phyloP scores from a whole-genome alignment of 2,797 vertebrate species.

The Podarcis lilfordi region DNA sequence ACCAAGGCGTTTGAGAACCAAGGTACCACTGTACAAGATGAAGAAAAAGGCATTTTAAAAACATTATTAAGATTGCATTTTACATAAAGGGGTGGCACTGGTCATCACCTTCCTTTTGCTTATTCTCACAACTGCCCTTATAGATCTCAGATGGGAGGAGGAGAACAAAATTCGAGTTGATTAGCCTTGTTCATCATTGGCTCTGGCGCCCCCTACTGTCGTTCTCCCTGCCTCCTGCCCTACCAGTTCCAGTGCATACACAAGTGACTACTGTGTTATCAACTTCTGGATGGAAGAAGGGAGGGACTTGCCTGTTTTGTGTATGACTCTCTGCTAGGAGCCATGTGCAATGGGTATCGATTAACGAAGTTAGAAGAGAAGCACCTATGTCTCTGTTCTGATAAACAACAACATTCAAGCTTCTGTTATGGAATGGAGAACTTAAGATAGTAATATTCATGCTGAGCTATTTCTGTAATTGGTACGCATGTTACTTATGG shows the following conservation, averaged over 20 bases:
- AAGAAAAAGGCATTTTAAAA: not conserved
- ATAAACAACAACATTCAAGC: conserved; percentile 34
- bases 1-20: too few species aligned
- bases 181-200: too few species aligned
- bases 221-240: too few species aligned
- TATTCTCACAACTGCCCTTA: too few species aligned
- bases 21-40: not conserved
- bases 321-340: not conserved
- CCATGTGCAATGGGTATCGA: not conserved
- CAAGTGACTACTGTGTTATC: not conserved
- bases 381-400: conserved; percentile 27
- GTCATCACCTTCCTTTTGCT: too few species aligned
- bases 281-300: not conserved
- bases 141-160: too few species aligned
- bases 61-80: not conserved
- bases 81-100: not conserved
- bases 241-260: too few species aligned
- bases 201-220: too few species aligned
- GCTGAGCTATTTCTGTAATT: conserved; percentile 25
- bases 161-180: too few species aligned
- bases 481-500: conserved; percentile 46
- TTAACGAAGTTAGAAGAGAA: not conserved
- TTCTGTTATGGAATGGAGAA: conserved; percentile 26
- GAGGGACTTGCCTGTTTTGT: not conserved
- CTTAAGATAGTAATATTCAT: conserved; percentile 23